These are phyloP conservation scores for Brassicogethes aeneus DNA, from an alignment of 2,888 invertebrate genomes.

Conservation along the genomic window DNA sequence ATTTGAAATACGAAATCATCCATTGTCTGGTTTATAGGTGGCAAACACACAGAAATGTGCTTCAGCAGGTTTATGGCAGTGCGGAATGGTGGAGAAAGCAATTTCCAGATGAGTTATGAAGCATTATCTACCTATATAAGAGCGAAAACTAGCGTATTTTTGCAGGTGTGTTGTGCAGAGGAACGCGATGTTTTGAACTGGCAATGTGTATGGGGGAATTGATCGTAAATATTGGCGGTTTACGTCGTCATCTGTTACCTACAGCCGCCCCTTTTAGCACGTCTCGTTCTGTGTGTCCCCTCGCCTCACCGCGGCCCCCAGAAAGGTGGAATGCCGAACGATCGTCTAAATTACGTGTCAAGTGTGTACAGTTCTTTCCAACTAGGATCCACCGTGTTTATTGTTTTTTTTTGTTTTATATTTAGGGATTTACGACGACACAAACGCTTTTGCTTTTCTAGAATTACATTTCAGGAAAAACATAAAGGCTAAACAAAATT, in stretches of 20 bases:
- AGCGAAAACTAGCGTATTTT: slow-evolving; percentile 40
- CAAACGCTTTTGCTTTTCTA: no score
- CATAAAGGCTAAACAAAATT: no score
- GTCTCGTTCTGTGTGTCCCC: background rate
- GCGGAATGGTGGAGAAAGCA: slow-evolving; percentile 41
- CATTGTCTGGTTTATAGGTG: slow-evolving; percentile 33
- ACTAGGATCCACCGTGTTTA: background rate
- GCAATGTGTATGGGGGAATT: slow-evolving; percentile 34
- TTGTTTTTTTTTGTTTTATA: slow-evolving; percentile 1
- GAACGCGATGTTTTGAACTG: slow-evolving; percentile 31
- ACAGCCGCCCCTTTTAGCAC: slow-evolving; percentile 22
- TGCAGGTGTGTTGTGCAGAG: slow-evolving; percentile 38
- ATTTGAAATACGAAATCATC: slow-evolving; percentile 20
- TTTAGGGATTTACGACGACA: background rate
- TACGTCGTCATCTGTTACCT: slow-evolving; percentile 41
- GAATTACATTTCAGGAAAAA: no score
- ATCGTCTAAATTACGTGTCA: slow-evolving; percentile 1
- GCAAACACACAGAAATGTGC: slow-evolving; percentile 32
- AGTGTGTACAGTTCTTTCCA: background rate
- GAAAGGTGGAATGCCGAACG: background rate
- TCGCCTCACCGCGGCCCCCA: background rate
- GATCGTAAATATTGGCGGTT: slow-evolving; percentile 42
- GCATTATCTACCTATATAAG: slow-evolving; percentile 42
- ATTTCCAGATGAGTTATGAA: slow-evolving; percentile 41
- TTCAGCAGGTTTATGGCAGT: slow-evolving; percentile 38